A percentile compares a stretch with the other conserved stretches of the same genome.
Conservation (phyloP, 2,888 invertebrate species). For the Gnatocerus cornutus region DNA sequence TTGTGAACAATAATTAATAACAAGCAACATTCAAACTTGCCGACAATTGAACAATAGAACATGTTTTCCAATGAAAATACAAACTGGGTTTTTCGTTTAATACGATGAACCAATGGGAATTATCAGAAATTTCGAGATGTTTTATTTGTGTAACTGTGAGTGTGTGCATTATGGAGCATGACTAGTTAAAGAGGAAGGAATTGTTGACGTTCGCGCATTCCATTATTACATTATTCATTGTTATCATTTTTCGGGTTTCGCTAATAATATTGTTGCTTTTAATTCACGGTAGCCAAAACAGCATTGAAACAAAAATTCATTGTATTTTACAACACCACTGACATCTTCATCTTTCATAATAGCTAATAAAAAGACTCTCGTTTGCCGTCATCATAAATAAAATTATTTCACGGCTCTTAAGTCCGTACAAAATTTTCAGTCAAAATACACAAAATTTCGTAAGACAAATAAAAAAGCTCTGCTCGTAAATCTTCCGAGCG, state of each 20-base stretch:
- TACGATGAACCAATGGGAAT: constrained; percentile 49
- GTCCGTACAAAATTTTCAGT: neutral
- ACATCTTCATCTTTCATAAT: constrained; percentile 25
- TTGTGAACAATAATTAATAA: constrained; percentile 45
- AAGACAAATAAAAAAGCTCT: neutral
- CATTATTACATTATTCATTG: constrained; percentile 58
- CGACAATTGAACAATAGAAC: constrained; percentile 38
- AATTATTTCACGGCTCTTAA: constrained; percentile 25
- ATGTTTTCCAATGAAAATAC: constrained; percentile 33
- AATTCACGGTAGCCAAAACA: too few species aligned
- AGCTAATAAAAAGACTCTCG: constrained; percentile 21
- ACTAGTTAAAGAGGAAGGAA: constrained; percentile 58
- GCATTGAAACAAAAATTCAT: constrained; percentile 51
- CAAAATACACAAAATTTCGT: neutral
- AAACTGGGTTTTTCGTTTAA: too few species aligned
- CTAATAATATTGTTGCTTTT: constrained; percentile 39
- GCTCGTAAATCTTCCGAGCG: neutral
- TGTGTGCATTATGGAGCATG: constrained; percentile 59
- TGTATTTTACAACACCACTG: constrained; percentile 13
- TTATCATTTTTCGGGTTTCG: constrained; percentile 8
- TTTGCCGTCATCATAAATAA: constrained; percentile 26
- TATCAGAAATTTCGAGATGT: constrained; percentile 55
- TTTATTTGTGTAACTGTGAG: constrained; percentile 16
- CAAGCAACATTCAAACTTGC: constrained; percentile 27
- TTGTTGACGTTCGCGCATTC: constrained; percentile 56